Base-by-base conservation (phyloP, 2,888 invertebrate species). In the Lepidochrysops patricia region DNA sequence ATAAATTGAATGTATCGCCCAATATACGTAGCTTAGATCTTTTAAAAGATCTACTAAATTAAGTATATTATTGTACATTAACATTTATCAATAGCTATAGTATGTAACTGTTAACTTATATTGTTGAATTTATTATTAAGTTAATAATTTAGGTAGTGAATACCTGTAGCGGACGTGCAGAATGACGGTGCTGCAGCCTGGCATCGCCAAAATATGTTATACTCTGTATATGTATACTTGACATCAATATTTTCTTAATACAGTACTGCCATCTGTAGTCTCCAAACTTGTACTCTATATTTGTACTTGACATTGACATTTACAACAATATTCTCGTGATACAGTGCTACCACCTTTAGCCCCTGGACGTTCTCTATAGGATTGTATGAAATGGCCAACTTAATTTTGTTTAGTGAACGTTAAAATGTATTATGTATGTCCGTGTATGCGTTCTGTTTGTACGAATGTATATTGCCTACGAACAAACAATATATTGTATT, bases 61-160 rank as follows among this genome's bases (percentile, higher is more conserved):
- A 67, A 58, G 56, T 64, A 62, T 65, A 65, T 58, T 57, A 60
- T 65, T 66, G 66, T 67, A 64, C 56, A 66, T 64, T 64, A 48
- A 62, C 63, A 65, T 60, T 63, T 65, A 73, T 74, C 71, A 70
- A 72, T 78, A 78, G 72, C 9, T 72, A 73, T 75, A 80, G 74
- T 76, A 75, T 81, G 79, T 83, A 84, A 87, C 79, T 86, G 88
- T 87, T 88, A 84, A 69, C 77, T 77, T 78, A 80, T 76, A 86
- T 80, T 87, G 86, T 86, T 86, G 72, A 83, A 87, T 81, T 86
- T 79, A 81, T 82, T 68, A 72, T 75, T 79, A 67, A 82, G 81
- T 79, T 80, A 43, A 74, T 83, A 77, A 80, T 75, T 67, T 69
- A 69, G 65, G 57, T 62, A 63, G 62, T 69, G 66, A 67, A 64